These are phyloP conservation scores for Siniperca chuatsi DNA, from an alignment of 2,113 vertebrate genomes.

Conservation along the genomic window DNA sequence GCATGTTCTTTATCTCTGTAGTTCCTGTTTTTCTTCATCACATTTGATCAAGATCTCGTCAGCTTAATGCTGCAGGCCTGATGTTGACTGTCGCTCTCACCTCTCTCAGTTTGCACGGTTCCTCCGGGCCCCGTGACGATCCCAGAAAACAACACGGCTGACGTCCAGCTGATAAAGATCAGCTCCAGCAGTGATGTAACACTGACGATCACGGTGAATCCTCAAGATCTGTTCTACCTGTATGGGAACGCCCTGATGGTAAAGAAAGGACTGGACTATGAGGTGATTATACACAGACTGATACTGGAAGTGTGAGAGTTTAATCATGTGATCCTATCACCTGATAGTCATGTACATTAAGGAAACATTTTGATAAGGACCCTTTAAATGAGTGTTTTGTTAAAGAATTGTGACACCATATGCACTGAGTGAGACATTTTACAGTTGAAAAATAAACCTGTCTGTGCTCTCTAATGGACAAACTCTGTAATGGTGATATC, in stretches of 20 bases:
- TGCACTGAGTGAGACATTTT: too few species aligned
- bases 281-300: slow-evolving; percentile 54
- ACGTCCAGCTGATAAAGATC: slow-evolving; percentile 75
- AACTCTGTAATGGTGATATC: too few species aligned
- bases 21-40: background rate
- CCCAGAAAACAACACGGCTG: slow-evolving; percentile 81
- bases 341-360: too few species aligned
- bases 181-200: slow-evolving; percentile 67
- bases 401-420: too few species aligned
- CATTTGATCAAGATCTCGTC: background rate
- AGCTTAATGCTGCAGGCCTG: background rate
- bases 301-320: background rate
- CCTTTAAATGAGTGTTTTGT: background rate
- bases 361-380: background rate
- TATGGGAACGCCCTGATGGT: slow-evolving; percentile 74
- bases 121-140: slow-evolving; percentile 72
- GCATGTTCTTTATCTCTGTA: background rate
- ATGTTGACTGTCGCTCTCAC: background rate
- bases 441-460: too few species aligned
- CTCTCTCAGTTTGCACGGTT: slow-evolving; percentile 78
- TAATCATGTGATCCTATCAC: background rate
- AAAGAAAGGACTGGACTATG: slow-evolving; percentile 83
- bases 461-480: too few species aligned
- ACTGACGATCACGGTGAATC: slow-evolving; percentile 74
- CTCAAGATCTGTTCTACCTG: slow-evolving; percentile 80